phyloP scores from a whole-genome alignment of 92 coral and sea anemone genomes.

The Epizoanthus stellaris region DNA sequence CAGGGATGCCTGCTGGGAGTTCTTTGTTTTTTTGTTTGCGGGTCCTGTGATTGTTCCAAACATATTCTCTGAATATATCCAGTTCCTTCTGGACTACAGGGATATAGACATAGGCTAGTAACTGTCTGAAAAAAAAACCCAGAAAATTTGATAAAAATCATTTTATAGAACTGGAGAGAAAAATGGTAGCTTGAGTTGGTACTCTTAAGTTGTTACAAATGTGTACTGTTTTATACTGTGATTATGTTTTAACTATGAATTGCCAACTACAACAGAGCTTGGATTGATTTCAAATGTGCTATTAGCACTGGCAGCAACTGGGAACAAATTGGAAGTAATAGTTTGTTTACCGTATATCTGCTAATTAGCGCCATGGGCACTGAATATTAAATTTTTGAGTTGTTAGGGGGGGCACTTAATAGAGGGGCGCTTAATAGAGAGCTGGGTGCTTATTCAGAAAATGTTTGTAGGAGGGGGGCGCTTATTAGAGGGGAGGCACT shows the following conservation, averaged over 20 bases:
- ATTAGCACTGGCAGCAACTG: too few relatives aligned
- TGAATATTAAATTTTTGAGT: too few relatives aligned
- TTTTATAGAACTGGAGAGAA: too few relatives aligned
- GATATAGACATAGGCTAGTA: constrained; percentile 55
- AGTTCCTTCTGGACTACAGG: constrained; percentile 63
- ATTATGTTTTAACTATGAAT: too few relatives aligned
- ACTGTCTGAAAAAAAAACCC: not conserved
- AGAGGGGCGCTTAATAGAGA: not conserved
- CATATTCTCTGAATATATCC: constrained; percentile 57
- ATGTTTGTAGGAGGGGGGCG: constrained; percentile 1
- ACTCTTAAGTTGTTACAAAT: too few relatives aligned
- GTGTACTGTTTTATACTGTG: too few relatives aligned
- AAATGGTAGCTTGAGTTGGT: too few relatives aligned
- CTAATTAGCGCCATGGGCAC: too few relatives aligned
- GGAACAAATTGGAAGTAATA: too few relatives aligned
- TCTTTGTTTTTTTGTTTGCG: constrained; percentile 46
- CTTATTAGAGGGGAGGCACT: constrained; percentile 1
- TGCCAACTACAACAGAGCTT: too few relatives aligned
- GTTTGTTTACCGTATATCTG: too few relatives aligned
- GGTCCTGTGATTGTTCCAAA: constrained; percentile 56
- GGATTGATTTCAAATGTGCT: too few relatives aligned
- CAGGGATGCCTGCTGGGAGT: constrained; percentile 54
- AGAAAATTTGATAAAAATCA: not conserved
- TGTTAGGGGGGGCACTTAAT: not conserved
- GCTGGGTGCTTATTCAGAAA: not conserved